phyloP scores from a whole-genome alignment of 2,113 vertebrate genomes.

The Pavo muticus region DNA sequence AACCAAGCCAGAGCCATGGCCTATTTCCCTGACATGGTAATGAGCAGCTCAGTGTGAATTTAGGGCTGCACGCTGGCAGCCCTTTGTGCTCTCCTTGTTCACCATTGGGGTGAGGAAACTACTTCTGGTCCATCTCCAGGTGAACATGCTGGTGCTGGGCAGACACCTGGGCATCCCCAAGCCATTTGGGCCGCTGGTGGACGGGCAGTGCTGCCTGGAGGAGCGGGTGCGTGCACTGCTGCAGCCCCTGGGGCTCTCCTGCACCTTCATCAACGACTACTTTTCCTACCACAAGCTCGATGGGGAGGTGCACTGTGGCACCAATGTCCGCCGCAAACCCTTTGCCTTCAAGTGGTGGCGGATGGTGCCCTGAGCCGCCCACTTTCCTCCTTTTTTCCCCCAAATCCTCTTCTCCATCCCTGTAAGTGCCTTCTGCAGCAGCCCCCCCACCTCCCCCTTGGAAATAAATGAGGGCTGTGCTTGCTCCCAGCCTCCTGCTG shows the following conservation, averaged over 20 bases:
- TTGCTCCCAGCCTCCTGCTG: neutral
- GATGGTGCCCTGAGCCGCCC: constrained; percentile 74
- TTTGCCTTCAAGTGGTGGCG: constrained; percentile 91
- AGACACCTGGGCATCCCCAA: constrained; percentile 90
- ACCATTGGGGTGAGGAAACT: neutral
- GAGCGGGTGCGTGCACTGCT: constrained; percentile 80
- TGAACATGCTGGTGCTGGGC: constrained; percentile 92
- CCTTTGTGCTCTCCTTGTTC: neutral
- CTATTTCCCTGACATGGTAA: constrained; percentile 90
- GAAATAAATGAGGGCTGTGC: neutral
- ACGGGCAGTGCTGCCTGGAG: constrained; percentile 86
- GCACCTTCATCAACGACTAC: constrained; percentile 88
- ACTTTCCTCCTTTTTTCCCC: neutral
- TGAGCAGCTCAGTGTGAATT: constrained; percentile 33
- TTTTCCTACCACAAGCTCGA: constrained; percentile 79
- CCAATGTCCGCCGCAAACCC: constrained; percentile 84
- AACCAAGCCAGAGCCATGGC: constrained; percentile 73
- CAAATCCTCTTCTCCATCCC: neutral
- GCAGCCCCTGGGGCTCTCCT: constrained; percentile 84
- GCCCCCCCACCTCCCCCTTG: neutral
- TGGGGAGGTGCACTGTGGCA: constrained; percentile 90
- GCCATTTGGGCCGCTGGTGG: constrained; percentile 86
- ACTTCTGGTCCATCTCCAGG: constrained; percentile 67
- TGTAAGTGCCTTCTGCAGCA: neutral
- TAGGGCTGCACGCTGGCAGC: neutral